phyloP scores from a whole-genome alignment of 2,888 invertebrate genomes.

The Perizoma flavofasciatum region DNA sequence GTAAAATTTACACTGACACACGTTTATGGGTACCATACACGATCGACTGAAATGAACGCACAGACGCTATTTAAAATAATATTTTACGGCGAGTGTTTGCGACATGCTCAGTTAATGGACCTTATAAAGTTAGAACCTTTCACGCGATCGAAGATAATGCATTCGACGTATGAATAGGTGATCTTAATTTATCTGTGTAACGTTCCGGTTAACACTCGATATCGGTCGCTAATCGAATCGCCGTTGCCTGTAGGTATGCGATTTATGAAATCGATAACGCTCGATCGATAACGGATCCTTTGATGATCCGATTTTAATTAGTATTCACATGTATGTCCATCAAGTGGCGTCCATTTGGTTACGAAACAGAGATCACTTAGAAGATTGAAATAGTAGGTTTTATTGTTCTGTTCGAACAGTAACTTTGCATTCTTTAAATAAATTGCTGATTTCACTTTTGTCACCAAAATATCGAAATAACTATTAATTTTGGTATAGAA shows the following conservation, averaged over 20 bases:
- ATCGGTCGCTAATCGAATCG: slow-evolving; percentile 72
- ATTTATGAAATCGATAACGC: slow-evolving; percentile 68
- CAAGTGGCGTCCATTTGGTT: slow-evolving; percentile 38
- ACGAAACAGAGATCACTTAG: slow-evolving; percentile 45
- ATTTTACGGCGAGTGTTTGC: slow-evolving; percentile 66
- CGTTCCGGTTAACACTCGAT: slow-evolving; percentile 71
- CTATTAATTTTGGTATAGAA: slow-evolving; percentile 14
- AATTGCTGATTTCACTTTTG: slow-evolving; percentile 13
- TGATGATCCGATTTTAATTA: slow-evolving; percentile 57
- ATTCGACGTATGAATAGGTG: slow-evolving; percentile 78
- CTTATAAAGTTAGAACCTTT: slow-evolving; percentile 69
- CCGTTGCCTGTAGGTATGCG: slow-evolving; percentile 61
- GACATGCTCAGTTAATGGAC: slow-evolving; percentile 72
- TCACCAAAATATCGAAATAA: slow-evolving; percentile 13
- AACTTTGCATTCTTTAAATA: slow-evolving; percentile 11
- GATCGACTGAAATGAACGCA: slow-evolving; percentile 41
- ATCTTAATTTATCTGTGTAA: slow-evolving; percentile 78
- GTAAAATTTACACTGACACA: slow-evolving; percentile 73
- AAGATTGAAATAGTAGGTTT: slow-evolving; percentile 41
- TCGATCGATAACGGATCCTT: slow-evolving; percentile 59
- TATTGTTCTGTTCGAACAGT: slow-evolving; percentile 27
- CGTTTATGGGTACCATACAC: slow-evolving; percentile 58
- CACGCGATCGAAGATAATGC: slow-evolving; percentile 72
- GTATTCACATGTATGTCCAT: slow-evolving; percentile 48
- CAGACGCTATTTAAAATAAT: slow-evolving; percentile 56